Evolutionary conservation across 2,888 invertebrate genomes (phyloP).

Genomic region (Chloromyia formosa): DNA sequence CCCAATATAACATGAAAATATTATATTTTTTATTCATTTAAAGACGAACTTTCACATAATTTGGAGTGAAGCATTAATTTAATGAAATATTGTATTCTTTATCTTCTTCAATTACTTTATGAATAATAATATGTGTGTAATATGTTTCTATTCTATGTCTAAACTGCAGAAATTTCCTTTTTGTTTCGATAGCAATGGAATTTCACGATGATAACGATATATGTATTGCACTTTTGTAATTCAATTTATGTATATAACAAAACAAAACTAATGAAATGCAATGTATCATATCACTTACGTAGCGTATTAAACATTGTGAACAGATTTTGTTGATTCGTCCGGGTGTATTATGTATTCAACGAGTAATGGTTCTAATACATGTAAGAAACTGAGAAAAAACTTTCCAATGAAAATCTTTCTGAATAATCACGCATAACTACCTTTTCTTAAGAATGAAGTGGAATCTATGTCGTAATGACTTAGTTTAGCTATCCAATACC

Average conservation of each 20-base stretch:
- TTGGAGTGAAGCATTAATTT: slow-evolving; percentile 19
- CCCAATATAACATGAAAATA: not conserved
- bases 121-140: slow-evolving; percentile 9
- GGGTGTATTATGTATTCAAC: too few relatives aligned
- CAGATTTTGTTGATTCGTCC: too few relatives aligned
- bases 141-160: slow-evolving; percentile 25
- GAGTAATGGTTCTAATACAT: too few relatives aligned
- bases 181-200: slow-evolving; percentile 33
- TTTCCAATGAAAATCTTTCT: too few relatives aligned
- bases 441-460: too few relatives aligned
- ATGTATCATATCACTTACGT: not conserved
- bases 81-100: slow-evolving; percentile 5
- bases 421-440: too few relatives aligned
- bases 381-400: not conserved
- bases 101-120: slow-evolving; percentile 25
- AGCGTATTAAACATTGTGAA: too few relatives aligned
- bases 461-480: too few relatives aligned
- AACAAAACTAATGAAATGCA: not conserved
- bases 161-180: slow-evolving; percentile 13
- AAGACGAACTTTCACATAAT: slow-evolving; percentile 14
- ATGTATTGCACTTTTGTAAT: slow-evolving; percentile 23
- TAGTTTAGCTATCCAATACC: too few relatives aligned
- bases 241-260: too few relatives aligned
- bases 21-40: slow-evolving; percentile 16
- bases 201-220: slow-evolving; percentile 12